These are phyloP conservation scores for Notothenia coriiceps DNA, from an alignment of 2,113 vertebrate species.

Conservation along the genomic window DNA sequence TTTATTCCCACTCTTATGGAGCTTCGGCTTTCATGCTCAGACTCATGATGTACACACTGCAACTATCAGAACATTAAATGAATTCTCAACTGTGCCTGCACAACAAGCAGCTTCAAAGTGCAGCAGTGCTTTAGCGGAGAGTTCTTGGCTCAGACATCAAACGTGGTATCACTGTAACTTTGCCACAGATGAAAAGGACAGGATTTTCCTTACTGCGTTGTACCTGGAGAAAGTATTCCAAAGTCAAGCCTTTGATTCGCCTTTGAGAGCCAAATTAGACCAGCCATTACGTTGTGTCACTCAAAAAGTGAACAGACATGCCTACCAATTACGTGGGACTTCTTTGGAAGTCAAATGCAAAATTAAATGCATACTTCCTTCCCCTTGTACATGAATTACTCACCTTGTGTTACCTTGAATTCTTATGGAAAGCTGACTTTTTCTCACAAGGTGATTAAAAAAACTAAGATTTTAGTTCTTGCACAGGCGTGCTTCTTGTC, in stretches of 20 bases:
- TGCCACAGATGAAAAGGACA: constrained; percentile 59
- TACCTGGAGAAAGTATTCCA: constrained; percentile 55
- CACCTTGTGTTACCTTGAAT: too few relatives aligned
- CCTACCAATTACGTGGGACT: neutral
- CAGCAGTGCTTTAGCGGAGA: constrained; percentile 42
- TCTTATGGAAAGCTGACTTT: too few relatives aligned
- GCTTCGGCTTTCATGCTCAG: constrained; percentile 51
- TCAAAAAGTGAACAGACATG: constrained; percentile 5
- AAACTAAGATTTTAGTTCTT: too few relatives aligned
- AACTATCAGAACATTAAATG: constrained; percentile 56
- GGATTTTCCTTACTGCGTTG: constrained; percentile 41
- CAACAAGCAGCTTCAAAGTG: constrained; percentile 72
- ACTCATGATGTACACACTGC: constrained; percentile 52
- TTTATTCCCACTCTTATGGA: constrained; percentile 33
- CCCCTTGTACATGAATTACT: too few relatives aligned
- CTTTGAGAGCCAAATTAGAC: constrained; percentile 32
- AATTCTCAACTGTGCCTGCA: constrained; percentile 50
- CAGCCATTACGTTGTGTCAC: neutral
- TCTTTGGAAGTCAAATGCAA: constrained; percentile 4
- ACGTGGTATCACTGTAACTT: constrained; percentile 50
- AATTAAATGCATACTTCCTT: neutral
- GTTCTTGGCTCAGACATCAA: constrained; percentile 67
- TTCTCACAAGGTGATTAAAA: too few relatives aligned
- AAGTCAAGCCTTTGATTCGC: constrained; percentile 48
- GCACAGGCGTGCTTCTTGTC: too few relatives aligned